A percentile compares a stretch with the other conserved stretches of the same genome.
phyloP scores from a whole-genome alignment of 1,140 invertebrate species.

The Phymorhynchus buccinoides region DNA sequence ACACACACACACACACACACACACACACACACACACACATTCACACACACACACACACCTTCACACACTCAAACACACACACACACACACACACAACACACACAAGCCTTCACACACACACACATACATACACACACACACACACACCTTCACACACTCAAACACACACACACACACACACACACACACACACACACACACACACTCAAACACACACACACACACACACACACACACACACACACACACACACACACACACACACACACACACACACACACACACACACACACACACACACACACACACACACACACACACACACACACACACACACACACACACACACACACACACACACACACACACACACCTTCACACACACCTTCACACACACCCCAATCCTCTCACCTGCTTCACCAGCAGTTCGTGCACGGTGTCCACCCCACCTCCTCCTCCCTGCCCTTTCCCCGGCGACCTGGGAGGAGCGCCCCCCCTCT shows the following conservation, averaged over 20 bases:
- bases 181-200: too few species aligned
- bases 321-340: conserved; percentile 5
- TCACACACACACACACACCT: too few species aligned
- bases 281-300: not conserved
- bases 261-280: not conserved
- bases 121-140: not conserved
- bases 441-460: conserved; percentile 45
- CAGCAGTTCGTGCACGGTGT: conserved; percentile 59
- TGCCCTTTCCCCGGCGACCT: not conserved
- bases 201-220: not conserved
- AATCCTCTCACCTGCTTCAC: conserved; percentile 48
- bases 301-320: conserved; percentile 5
- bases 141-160: too few species aligned
- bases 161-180: too few species aligned
- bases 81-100: too few species aligned
- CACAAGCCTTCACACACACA: too few species aligned
- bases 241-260: not conserved
- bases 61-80: too few species aligned
- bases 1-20: too few species aligned
- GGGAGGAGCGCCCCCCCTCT: not conserved
- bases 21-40: too few species aligned
- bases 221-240: not conserved
- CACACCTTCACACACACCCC: too few species aligned
- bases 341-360: conserved; percentile 15
- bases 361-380: conserved; percentile 9